Evolutionary conservation across 2,113 vertebrate genomes (phyloP), one percentile per base, ranked within the genome.

Genomic region (Furnarius figulus): DNA sequence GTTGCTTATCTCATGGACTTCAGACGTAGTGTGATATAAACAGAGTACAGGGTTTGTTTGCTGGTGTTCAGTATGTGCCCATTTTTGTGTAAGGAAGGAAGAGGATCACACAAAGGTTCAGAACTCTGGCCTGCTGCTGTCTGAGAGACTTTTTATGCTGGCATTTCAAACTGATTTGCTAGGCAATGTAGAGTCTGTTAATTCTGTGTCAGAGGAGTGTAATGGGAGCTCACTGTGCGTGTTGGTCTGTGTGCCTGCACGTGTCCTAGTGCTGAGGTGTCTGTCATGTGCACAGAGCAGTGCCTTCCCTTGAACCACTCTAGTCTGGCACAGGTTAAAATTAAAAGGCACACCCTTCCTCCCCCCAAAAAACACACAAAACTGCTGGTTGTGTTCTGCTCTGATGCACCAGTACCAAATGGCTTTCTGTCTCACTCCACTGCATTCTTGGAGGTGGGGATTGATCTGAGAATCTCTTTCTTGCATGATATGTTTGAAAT

Each of bases 401-500:
- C 89, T 91, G 75, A 59, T 96, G 92, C 58, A 1, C 76, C 85
- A 35, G 68, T 87, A 96, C 86, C 93, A 85, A 97, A 93, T 97
- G 96, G 93, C 93, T 97, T 97, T 96, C 86, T 91, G 93, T 92
- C 90, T 97, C 96, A 80, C 87, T 85, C 72, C 81, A 62, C 52
- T 95, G 93, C 42, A 85, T 97, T 97, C 92, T 58, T 90, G 94
- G 95, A 97, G 96, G 95, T 97, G 70, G 83, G 83, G 93, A 96
- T 92, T 97, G 96, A 97, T 98, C 97, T 96, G 84, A 93, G 97
- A 97, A 97, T 97, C 96, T 97, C 93, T 97, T 97, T 97, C 93
- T 97, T 97, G 93, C 92, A 97, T 95, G 96, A 42, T 96, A 77
- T 63, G 91, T 97, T 91, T 98, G 91, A 98, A 97, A 97, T 97